A percentile compares a stretch with the other conserved stretches of the same genome.
Evolutionary conservation across 2,797 vertebrate genomes (phyloP).

Genomic region (Sebastes aleutianus): DNA sequence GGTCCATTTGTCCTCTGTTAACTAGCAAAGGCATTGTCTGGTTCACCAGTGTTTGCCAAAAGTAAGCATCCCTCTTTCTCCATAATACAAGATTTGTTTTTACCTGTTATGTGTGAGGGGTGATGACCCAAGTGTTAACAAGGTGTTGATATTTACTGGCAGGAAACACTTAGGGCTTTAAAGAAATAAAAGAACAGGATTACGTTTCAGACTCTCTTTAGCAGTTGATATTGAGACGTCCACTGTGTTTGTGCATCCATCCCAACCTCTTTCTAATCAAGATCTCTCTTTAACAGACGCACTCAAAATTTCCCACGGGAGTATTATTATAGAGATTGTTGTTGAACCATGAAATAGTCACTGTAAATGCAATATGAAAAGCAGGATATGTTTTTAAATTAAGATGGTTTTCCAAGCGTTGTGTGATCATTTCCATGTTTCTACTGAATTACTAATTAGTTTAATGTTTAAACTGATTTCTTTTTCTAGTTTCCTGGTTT

Average conservation of each 20-base stretch:
- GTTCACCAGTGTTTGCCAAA: slow-evolving; percentile 14
- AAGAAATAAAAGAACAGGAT: not conserved
- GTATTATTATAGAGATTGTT: not conserved
- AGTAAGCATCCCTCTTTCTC: not conserved
- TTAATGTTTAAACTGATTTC: slow-evolving; percentile 47
- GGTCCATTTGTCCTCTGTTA: not conserved
- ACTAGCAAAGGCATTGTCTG: not conserved
- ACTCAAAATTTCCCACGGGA: not conserved
- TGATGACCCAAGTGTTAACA: not conserved
- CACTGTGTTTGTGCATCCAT: not conserved
- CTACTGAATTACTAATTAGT: not conserved
- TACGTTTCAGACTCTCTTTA: not conserved
- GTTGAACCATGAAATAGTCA: not conserved
- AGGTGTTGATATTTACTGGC: not conserved
- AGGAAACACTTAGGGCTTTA: not conserved
- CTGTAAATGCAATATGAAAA: not conserved
- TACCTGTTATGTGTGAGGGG: slow-evolving; percentile 1
- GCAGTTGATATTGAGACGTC: not conserved
- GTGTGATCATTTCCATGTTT: not conserved
- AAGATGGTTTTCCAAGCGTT: not conserved
- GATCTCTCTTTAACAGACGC: not conserved
- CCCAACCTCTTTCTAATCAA: not conserved
- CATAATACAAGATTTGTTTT: slow-evolving; percentile 33
- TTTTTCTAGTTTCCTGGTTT: slow-evolving; percentile 58
- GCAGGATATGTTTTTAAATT: not conserved